Evolutionary conservation across 64 coral and sea anemone genomes (phyloP).

Genomic region (Cladopsammia gracilis): DNA sequence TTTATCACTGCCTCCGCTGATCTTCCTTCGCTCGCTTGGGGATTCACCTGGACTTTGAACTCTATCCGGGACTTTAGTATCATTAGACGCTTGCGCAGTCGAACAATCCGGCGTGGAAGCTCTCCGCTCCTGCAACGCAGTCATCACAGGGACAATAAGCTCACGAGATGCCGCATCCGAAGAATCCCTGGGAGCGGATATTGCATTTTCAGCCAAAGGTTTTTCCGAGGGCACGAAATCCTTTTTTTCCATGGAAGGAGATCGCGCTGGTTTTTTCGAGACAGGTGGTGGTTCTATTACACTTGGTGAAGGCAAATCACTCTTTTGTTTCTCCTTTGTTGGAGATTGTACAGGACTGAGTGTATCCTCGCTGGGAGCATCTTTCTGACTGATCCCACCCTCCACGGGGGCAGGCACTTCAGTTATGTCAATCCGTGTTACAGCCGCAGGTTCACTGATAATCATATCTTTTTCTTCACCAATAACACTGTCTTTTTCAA

Average conservation of each 20-base stretch:
- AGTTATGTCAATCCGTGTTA: neutral
- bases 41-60: conserved; percentile 10
- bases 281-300: neutral
- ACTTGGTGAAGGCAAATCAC: neutral
- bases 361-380: neutral
- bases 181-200: neutral
- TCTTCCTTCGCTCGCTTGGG: neutral
- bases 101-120: conserved; percentile 28
- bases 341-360: conserved; percentile 14
- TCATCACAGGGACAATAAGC: conserved; percentile 45
- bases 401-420: neutral
- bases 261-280: neutral
- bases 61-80: conserved; percentile 12
- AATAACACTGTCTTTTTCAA: neutral
- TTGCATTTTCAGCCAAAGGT: neutral
- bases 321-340: neutral
- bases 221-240: neutral
- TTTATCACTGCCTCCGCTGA: neutral
- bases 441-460: neutral
- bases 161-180: neutral
- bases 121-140: conserved; percentile 31
- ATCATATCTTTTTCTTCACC: neutral
- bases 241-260: neutral
- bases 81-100: neutral
- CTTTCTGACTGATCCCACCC: neutral